These are phyloP conservation scores for Heliornis fulica DNA, from an alignment of 2,113 vertebrate species.

Conservation along the genomic window DNA sequence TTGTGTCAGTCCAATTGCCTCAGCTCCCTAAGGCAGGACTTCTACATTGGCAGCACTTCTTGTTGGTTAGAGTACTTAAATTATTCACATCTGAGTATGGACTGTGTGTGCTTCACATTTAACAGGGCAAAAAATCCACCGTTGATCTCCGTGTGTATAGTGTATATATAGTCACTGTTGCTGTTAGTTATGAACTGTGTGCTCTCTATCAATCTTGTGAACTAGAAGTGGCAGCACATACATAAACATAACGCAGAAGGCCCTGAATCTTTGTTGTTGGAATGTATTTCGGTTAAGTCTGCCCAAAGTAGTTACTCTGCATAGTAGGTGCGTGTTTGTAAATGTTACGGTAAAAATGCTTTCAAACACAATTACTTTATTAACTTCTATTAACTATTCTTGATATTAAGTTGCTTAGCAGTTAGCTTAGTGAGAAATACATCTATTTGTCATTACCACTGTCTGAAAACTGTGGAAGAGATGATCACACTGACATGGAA, in stretches of 20 bases:
- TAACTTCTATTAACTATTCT: no score
- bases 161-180: not conserved
- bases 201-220: not conserved
- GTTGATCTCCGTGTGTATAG: not conserved
- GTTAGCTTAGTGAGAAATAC: not conserved
- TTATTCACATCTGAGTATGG: not conserved
- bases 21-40: not conserved
- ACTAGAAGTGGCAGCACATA: not conserved
- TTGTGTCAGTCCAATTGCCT: not conserved
- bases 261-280: not conserved
- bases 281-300: not conserved
- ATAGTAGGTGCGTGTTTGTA: not conserved
- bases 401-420: not conserved
- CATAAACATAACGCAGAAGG: not conserved
- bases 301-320: not conserved
- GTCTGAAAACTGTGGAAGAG: not conserved
- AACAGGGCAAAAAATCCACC: not conserved
- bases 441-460: not conserved
- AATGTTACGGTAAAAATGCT: not conserved
- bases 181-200: not conserved
- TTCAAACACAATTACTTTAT: not conserved
- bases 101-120: not conserved
- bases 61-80: not conserved
- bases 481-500: not conserved
- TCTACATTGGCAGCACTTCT: not conserved